Evolutionary conservation across 2,888 invertebrate species (phyloP).

Genomic region (Drosophila borborema): DNA sequence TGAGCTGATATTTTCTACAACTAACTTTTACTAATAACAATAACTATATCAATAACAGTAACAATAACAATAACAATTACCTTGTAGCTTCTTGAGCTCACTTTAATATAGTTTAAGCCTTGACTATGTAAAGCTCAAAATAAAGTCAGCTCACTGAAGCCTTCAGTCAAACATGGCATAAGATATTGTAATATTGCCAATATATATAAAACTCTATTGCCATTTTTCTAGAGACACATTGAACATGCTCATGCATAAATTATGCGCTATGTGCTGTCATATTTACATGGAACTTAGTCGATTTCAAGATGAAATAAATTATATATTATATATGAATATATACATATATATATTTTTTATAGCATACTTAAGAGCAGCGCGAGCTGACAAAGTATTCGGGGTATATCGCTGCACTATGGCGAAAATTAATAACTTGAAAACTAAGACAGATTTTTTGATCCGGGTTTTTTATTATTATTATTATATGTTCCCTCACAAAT

Average conservation of each 20-base stretch:
- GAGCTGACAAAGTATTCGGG: not conserved
- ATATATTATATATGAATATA: not conserved
- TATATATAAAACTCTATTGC: not conserved
- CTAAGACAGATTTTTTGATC: too few species aligned
- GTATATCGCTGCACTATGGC: not conserved
- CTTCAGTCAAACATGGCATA: not conserved
- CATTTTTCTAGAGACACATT: not conserved
- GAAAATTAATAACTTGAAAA: too few species aligned
- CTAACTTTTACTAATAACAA: not conserved
- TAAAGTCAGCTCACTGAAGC: not conserved
- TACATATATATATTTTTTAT: not conserved
- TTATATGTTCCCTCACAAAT: too few species aligned
- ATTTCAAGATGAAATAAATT: constrained; percentile 2
- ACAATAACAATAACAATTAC: not conserved
- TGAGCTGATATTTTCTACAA: not conserved
- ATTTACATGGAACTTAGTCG: not conserved
- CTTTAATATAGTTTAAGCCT: not conserved
- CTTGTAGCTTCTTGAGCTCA: not conserved
- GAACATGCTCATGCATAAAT: not conserved
- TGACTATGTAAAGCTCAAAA: not conserved
- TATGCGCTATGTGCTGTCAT: not conserved
- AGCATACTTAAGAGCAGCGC: not conserved
- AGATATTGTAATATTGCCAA: not conserved
- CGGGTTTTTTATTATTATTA: too few species aligned
- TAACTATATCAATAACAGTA: not conserved